Conservation (phyloP, 2,113 vertebrate species). For the Cyanistes caeruleus region DNA sequence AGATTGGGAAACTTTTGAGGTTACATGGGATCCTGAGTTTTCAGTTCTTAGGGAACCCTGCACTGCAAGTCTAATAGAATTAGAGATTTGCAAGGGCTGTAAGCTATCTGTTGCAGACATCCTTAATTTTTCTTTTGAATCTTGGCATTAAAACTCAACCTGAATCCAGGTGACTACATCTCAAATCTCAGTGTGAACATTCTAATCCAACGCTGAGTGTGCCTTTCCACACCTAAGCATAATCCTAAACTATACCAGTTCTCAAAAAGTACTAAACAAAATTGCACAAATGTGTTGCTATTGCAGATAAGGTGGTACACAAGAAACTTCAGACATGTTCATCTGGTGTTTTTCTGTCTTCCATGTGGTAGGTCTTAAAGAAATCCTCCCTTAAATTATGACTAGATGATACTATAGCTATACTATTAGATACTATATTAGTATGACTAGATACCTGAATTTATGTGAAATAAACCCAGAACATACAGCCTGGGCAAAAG, state of each 20-base stretch:
- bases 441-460: not conserved
- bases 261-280: not conserved
- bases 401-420: too few species aligned
- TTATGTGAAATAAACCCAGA: not conserved
- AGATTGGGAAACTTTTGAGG: not conserved
- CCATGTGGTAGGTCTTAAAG: not conserved
- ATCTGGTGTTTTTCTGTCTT: not conserved
- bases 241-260: not conserved
- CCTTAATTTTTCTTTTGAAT: not conserved
- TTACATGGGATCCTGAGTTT: rapidly evolving
- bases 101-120: not conserved
- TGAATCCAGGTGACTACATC: not conserved
- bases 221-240: not conserved
- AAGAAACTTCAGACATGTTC: not conserved
- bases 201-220: not conserved
- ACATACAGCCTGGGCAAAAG: not conserved
- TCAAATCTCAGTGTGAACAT: not conserved
- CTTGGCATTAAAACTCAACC: not conserved
- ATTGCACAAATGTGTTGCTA: not conserved
- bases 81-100: not conserved
- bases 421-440: too few species aligned
- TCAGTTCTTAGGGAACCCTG: not conserved
- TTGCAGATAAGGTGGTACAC: not conserved
- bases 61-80: not conserved
- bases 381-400: not conserved